Conservation (phyloP, 64 coral and sea anemone species). For the Orbicella faveolata region DNA sequence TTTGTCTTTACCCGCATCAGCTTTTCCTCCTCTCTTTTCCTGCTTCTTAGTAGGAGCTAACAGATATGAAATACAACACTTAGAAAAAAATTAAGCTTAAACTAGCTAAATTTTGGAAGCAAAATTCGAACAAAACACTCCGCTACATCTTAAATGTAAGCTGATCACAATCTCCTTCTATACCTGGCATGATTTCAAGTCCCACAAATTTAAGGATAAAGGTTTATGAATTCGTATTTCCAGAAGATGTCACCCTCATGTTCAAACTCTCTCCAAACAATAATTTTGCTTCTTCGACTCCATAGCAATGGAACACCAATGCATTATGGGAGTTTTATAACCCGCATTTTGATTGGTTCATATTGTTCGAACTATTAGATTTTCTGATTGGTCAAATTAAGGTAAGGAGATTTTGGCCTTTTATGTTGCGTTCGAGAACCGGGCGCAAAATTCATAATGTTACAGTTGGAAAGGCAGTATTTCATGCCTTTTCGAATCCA, state of each 20-base stretch:
- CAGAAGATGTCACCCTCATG: neutral
- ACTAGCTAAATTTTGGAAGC: too few relatives aligned
- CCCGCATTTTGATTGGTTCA: neutral
- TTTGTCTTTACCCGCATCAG: slow-evolving; percentile 43
- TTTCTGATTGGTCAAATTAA: neutral
- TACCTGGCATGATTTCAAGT: slow-evolving; percentile 31
- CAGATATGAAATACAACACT: neutral
- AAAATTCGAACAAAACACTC: too few relatives aligned
- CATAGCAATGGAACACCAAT: slow-evolving; percentile 9
- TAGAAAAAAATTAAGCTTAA: too few relatives aligned
- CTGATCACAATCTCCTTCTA: neutral
- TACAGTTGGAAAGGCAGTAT: neutral
- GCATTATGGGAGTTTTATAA: slow-evolving; percentile 1
- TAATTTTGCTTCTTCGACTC: neutral
- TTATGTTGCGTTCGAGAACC: neutral
- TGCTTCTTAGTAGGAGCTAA: slow-evolving; percentile 50
- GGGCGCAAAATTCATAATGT: neutral
- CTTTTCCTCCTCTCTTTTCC: slow-evolving; percentile 59
- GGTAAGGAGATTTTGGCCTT: neutral
- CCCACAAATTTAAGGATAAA: too few relatives aligned
- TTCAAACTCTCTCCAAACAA: neutral
- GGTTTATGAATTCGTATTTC: too few relatives aligned
- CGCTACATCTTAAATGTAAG: neutral
- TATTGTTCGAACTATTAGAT: neutral
- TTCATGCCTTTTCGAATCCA: neutral